Base-by-base conservation (phyloP, 2,888 invertebrate genomes). In the Oxyteleia sp. region DNA sequence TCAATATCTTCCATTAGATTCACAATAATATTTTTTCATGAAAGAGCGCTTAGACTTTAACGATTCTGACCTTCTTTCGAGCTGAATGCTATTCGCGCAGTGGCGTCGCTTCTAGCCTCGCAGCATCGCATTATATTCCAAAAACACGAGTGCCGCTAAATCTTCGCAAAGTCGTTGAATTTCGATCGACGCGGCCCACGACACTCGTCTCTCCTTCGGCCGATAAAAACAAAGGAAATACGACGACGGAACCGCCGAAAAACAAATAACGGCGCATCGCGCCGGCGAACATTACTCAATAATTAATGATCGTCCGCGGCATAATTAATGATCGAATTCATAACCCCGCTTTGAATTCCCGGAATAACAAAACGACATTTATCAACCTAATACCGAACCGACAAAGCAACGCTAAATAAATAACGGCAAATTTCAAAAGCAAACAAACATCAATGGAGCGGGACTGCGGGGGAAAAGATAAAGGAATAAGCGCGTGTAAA, bases 151-250 rank as follows among this genome's bases (percentile, higher is more conserved):
- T 71, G 69, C 64, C 68, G 64, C 63, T 76, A 71, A 82, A 71
- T 82, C 69, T 64, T 76, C 51, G 47, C 66, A 43, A 78, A 78
- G 49, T 72, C 72, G 61, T 80, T 82, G 76, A 79, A 80, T 76
- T 79, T 68, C 63, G 82, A 84, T 84, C 55, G 68, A 57, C 47
- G 57, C 45, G 49, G 55, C 35, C 41, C 71, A 49, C 51, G 63
- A 71, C 75, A 82, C 43, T 64, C 45, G 35, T 66, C 64, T 75
- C 53, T n/a, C 18, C 51, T 76, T 63, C 18, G 51, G 16, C 68
- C 47, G 49, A 41, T 69, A 57, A 64, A 64, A 69, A 76, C 64
- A 64, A 38, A 71, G 29, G 23, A 74, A 74, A 38, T 49, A 15
- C 61, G 23, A 66, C 26, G 15, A 43, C 20, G 16, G 38, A 20